A percentile compares a stretch with the other conserved stretches of the same genome.
Evolutionary conservation across 2,888 invertebrate genomes (phyloP).

Genomic region (Orthosia incerta): DNA sequence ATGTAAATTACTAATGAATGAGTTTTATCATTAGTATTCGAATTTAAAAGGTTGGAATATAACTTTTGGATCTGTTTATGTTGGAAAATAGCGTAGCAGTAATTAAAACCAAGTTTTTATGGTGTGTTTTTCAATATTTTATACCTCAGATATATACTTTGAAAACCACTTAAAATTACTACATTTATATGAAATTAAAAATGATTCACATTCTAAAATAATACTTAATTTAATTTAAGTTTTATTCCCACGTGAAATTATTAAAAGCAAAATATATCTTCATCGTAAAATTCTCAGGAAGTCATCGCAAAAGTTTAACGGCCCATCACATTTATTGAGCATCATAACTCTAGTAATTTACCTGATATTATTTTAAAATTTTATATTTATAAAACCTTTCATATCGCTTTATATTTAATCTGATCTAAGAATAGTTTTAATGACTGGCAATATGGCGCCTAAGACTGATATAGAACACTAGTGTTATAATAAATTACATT

Average conservation of each 20-base stretch:
- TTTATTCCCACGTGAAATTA: constrained; percentile 29
- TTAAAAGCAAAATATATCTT: constrained; percentile 38
- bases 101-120: constrained; percentile 4
- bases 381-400: constrained; percentile 31
- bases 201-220: constrained; percentile 4
- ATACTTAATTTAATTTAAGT: background rate
- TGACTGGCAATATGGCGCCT: constrained; percentile 16
- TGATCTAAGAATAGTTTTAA: constrained; percentile 33
- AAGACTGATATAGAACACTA: constrained; percentile 38
- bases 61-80: background rate
- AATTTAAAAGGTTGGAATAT: constrained; percentile 22
- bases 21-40: constrained; percentile 49
- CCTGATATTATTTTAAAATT: constrained; percentile 38
- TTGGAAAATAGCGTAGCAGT: constrained; percentile 5
- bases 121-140: background rate
- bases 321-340: constrained; percentile 44
- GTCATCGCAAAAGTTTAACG: constrained; percentile 43
- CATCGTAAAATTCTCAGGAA: constrained; percentile 36
- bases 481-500: constrained; percentile 26
- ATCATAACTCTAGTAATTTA: constrained; percentile 48
- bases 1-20: constrained; percentile 62
- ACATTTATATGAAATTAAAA: background rate
- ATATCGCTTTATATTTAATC: constrained; percentile 34
- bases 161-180: background rate
- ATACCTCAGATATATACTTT: background rate